A percentile compares a stretch with the other conserved stretches of the same genome.
These are phyloP conservation scores for Andricus curvator DNA, from an alignment of 2,888 invertebrate genomes.

Conservation along the genomic window DNA sequence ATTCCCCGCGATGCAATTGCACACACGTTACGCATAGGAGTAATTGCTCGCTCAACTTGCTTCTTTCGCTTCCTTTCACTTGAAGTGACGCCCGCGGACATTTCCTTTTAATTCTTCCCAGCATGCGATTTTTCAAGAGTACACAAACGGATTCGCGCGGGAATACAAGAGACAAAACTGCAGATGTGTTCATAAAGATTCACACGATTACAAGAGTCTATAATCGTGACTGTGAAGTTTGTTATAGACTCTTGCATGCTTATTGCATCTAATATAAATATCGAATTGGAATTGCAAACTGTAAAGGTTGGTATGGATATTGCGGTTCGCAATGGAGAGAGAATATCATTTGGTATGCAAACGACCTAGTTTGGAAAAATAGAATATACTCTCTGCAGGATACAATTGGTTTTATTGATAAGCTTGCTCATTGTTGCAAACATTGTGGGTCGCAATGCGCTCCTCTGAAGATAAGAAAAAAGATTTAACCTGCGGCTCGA, in stretches of 20 bases:
- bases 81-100: background rate
- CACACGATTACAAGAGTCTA: slow-evolving; percentile 29
- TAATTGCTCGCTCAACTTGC: background rate
- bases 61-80: background rate
- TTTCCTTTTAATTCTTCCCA: slow-evolving; percentile 4
- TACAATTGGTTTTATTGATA: slow-evolving; percentile 41
- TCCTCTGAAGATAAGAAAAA: slow-evolving; percentile 21
- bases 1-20: slow-evolving; percentile 1
- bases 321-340: background rate
- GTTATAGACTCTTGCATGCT: slow-evolving; percentile 37
- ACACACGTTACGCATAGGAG: background rate
- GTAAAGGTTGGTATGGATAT: slow-evolving; percentile 56
- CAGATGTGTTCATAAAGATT: slow-evolving; percentile 22
- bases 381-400: background rate
- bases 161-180: background rate
- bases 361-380: slow-evolving; percentile 44
- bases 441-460: slow-evolving; percentile 7
- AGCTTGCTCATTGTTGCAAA: slow-evolving; percentile 30
- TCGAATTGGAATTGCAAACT: slow-evolving; percentile 69
- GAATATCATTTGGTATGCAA: slow-evolving; percentile 49
- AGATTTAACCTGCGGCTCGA: background rate
- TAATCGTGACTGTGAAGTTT: slow-evolving; percentile 58
- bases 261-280: slow-evolving; percentile 57
- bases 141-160: slow-evolving; percentile 2
- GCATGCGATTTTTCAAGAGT: slow-evolving; percentile 8